Conservation (phyloP, 1,140 invertebrate species). For the Bombus pascuorum region DNA sequence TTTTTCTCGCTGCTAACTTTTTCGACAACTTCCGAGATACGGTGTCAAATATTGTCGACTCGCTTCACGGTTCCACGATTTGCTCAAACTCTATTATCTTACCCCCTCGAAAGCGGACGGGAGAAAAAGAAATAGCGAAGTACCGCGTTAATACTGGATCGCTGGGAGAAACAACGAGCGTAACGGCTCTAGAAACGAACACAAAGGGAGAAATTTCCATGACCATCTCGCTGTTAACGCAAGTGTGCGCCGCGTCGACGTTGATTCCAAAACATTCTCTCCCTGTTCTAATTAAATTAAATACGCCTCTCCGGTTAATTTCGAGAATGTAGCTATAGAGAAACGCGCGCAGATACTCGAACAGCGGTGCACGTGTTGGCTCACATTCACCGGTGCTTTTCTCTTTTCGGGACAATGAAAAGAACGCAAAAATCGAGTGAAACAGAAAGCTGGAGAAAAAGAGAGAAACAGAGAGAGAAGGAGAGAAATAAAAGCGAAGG, state of each 20-base stretch:
- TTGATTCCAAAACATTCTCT: slow-evolving; percentile 50
- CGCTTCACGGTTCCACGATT: neutral
- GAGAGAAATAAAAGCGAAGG: neutral
- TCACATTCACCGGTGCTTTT: neutral
- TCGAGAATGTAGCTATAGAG: slow-evolving; percentile 41
- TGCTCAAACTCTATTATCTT: slow-evolving; percentile 13
- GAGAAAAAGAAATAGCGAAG: too few species aligned
- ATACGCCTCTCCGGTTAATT: slow-evolving; percentile 52
- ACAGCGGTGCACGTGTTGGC: slow-evolving; percentile 53
- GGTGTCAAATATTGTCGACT: neutral
- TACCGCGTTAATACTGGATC: too few species aligned
- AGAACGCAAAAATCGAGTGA: slow-evolving; percentile 31
- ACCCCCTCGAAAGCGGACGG: neutral
- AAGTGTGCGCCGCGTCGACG: neutral
- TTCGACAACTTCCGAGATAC: neutral
- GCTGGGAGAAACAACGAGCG: neutral
- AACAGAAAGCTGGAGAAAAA: neutral
- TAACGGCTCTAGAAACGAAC: slow-evolving; percentile 44
- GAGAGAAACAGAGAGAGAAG: neutral
- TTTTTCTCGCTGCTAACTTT: neutral
- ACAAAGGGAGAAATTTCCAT: slow-evolving; percentile 24
- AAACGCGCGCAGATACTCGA: slow-evolving; percentile 42
- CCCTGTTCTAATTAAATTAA: slow-evolving; percentile 53
- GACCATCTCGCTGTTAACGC: slow-evolving; percentile 8
- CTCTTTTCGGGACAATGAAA: slow-evolving; percentile 49